Percentiles rank a stretch among this genome's conserved stretches.
phyloP scores from a whole-genome alignment of 2,888 invertebrate genomes.

The Pachliopta kotzebuea region DNA sequence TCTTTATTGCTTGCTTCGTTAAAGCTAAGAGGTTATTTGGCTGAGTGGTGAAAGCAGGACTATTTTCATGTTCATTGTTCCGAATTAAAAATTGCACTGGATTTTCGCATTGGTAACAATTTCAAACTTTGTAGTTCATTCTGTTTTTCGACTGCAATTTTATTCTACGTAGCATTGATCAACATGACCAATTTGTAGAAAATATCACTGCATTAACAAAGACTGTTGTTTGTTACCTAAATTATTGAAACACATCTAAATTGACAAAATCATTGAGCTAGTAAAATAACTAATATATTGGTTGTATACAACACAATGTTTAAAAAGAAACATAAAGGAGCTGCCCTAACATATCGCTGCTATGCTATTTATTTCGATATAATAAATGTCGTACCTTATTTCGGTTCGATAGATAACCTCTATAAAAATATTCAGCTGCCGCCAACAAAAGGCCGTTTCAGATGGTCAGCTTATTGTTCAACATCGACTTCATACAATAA shows the following conservation, averaged over 20 bases:
- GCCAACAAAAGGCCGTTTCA: slow-evolving; percentile 60
- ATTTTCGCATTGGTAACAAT: slow-evolving; percentile 8
- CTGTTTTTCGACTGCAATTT: background rate
- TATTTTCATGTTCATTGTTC: slow-evolving; percentile 27
- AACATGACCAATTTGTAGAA: background rate
- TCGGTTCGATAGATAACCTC: slow-evolving; percentile 56
- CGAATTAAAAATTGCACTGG: slow-evolving; percentile 21
- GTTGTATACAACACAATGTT: too few species aligned
- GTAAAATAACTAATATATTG: background rate
- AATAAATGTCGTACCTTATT: slow-evolving; percentile 46
- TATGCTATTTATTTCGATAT: slow-evolving; percentile 31
- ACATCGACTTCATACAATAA: slow-evolving; percentile 60
- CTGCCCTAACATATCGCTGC: slow-evolving; percentile 8
- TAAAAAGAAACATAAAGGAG: background rate
- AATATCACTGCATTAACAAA: background rate
- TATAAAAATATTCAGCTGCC: slow-evolving; percentile 71
- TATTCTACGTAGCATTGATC: background rate
- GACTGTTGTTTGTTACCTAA: background rate
- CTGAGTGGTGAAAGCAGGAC: slow-evolving; percentile 46
- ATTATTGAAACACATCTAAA: background rate
- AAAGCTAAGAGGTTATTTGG: slow-evolving; percentile 70
- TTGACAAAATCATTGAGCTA: background rate
- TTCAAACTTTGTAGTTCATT: slow-evolving; percentile 7
- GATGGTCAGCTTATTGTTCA: slow-evolving; percentile 75
- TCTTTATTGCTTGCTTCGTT: slow-evolving; percentile 67